Base-by-base conservation (phyloP, 2,113 vertebrate species). In the Xiphophorus hellerii region DNA sequence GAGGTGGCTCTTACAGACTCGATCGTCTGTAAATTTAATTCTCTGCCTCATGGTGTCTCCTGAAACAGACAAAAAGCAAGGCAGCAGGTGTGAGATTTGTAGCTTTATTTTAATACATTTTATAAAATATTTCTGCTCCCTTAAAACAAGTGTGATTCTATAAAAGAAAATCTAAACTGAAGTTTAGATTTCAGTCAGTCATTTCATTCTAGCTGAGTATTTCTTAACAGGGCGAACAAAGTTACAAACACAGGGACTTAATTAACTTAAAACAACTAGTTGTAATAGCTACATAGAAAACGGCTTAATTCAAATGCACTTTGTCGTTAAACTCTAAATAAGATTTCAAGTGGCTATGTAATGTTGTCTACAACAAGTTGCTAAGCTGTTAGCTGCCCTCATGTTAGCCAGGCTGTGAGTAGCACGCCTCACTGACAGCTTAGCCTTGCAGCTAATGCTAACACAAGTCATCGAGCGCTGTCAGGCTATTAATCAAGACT, bases 1-100 rank as follows among this genome's bases (percentile, higher is more conserved):
- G 73, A 99, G 96, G 77, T 99, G 98, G 92, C 98, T 99, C 95
- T 99, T 99, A 93, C 98, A 99, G 64, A 99, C 98, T 91, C 96
- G 94, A 77, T 99, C 98, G 89, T 99, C 98, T 69, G 96, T 95
- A 92, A 99, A 99, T 91, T 99, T 99, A 91, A 99, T 98, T 90
- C 98, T 95, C 79, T 99, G 98, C 42, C 98, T 95, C 93, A 98
- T 99, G 9, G 95, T 93, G 85, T 99, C 98, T 65, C 98, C 98
- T 99, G 92, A 64, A 92, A 87, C 93, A 94, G 82, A 89, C 92
- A 0, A 78, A 54, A 71, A 54, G 0, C 31, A 48, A 48, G 80
- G 5, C 4, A 69, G 65, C 39, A 35, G 22, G 44, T 3, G 54
- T 33, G 8, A 65, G 25, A 13, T 15, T 37, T 62, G 22, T 28